A percentile compares a stretch with the other conserved stretches of the same genome.
Conservation (phyloP, 2,113 vertebrate species). For the Notarius quadriscutis region DNA sequence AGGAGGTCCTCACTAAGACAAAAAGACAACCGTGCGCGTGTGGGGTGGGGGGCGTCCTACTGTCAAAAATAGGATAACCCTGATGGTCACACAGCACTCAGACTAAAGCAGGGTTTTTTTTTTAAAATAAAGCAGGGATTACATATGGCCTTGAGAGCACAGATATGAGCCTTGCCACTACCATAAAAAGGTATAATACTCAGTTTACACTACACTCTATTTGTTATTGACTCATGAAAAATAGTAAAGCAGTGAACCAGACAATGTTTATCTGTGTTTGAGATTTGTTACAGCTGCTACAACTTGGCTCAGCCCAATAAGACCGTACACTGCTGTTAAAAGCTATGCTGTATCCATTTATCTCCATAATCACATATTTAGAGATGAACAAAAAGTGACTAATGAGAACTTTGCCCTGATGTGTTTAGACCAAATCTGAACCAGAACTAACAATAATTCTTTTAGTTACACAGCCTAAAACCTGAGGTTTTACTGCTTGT, state of each 20-base stretch:
- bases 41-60: not conserved
- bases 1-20: not conserved
- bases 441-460: slow-evolving; percentile 28
- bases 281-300: not conserved
- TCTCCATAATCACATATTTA: not conserved
- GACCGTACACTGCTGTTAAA: not conserved
- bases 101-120: slow-evolving; percentile 29
- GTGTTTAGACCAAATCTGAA: slow-evolving; percentile 20
- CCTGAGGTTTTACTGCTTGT: slow-evolving; percentile 33
- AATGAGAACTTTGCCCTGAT: not conserved
- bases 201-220: not conserved
- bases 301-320: not conserved
- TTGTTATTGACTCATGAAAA: not conserved
- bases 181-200: slow-evolving; percentile 12
- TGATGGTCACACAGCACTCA: slow-evolving; percentile 44
- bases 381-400: not conserved
- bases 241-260: not conserved
- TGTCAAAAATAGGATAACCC: slow-evolving; percentile 53
- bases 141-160: slow-evolving; percentile 42
- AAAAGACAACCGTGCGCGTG: too few species aligned
- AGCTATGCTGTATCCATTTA: not conserved
- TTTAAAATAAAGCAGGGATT: slow-evolving; percentile 43
- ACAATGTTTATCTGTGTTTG: not conserved
- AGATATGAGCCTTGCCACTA: not conserved
- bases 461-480: slow-evolving; percentile 22